phyloP scores from a whole-genome alignment of 2,113 vertebrate genomes.

The Jacana jacana region DNA sequence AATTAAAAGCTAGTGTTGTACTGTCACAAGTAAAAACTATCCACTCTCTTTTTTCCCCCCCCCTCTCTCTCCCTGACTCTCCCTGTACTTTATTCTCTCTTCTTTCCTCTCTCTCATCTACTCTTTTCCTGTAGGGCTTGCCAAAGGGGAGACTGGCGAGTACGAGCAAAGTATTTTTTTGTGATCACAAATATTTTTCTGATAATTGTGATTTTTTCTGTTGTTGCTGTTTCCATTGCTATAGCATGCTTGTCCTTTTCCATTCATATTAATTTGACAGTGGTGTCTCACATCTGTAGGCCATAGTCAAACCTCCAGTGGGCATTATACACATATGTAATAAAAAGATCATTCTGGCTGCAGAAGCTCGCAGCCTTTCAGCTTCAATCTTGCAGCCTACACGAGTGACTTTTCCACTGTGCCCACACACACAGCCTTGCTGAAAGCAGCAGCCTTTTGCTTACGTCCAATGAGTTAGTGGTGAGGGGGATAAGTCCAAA shows the following conservation, averaged over 20 bases:
- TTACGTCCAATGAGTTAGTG: not conserved
- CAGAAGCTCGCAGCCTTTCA: not conserved
- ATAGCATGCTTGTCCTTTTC: not conserved
- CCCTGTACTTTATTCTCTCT: not conserved
- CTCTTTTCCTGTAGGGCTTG: not conserved
- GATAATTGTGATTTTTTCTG: not conserved
- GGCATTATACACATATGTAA: not conserved
- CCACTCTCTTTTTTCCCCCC: not conserved
- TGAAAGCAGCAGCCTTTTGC: not conserved
- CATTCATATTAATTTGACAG: not conserved
- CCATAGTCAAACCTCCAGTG: conserved; percentile 25
- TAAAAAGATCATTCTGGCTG: not conserved
- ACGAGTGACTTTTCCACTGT: not conserved
- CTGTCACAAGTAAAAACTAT: conserved; percentile 35
- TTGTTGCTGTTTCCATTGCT: not conserved
- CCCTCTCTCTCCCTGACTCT: not conserved
- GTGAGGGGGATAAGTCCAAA: not conserved
- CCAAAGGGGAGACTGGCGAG: not conserved
- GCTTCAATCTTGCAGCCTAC: not conserved
- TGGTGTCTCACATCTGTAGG: not conserved
- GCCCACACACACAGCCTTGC: rapidly evolving
- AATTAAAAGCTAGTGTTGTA: conserved; percentile 66
- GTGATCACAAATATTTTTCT: conserved; percentile 10
- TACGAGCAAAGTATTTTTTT: not conserved
- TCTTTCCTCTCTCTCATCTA: not conserved